Evolutionary conservation across 2,113 vertebrate genomes (phyloP).

Genomic region (Leptocoma aspasia): DNA sequence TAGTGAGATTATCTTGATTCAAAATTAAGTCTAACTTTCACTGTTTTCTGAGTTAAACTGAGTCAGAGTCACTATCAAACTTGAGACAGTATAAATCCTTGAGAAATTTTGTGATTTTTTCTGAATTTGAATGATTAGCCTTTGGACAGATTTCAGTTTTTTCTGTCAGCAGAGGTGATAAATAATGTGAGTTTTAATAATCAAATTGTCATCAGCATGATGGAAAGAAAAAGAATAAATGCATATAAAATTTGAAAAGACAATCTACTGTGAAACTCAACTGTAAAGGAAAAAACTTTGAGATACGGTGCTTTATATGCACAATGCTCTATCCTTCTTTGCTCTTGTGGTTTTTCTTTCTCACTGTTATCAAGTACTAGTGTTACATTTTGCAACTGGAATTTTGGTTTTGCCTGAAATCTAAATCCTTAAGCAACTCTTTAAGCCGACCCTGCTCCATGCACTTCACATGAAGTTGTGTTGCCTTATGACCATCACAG

Average conservation of each 20-base stretch:
- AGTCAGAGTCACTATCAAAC: not conserved
- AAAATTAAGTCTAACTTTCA: not conserved
- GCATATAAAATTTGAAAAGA: not conserved
- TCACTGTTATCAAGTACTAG: not conserved
- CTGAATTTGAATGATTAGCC: not conserved
- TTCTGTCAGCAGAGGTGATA: not conserved
- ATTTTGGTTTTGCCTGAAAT: conserved; percentile 27
- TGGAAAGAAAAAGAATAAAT: not conserved
- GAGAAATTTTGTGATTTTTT: not conserved
- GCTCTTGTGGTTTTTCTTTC: not conserved
- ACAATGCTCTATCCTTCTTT: not conserved
- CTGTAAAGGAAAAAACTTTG: not conserved
- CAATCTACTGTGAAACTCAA: not conserved
- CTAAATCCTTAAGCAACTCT: not conserved
- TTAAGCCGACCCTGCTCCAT: not conserved
- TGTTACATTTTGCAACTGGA: conserved; percentile 19
- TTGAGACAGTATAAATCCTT: not conserved
- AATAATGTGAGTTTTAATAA: not conserved
- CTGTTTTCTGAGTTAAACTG: not conserved
- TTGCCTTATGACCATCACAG: not conserved
- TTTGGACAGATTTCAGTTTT: not conserved
- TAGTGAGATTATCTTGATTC: not conserved
- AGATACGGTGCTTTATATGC: not conserved
- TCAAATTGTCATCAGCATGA: not conserved
- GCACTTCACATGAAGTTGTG: not conserved